These are phyloP conservation scores for Incurvaria masculella DNA, from an alignment of 2,888 invertebrate species.

Conservation along the genomic window DNA sequence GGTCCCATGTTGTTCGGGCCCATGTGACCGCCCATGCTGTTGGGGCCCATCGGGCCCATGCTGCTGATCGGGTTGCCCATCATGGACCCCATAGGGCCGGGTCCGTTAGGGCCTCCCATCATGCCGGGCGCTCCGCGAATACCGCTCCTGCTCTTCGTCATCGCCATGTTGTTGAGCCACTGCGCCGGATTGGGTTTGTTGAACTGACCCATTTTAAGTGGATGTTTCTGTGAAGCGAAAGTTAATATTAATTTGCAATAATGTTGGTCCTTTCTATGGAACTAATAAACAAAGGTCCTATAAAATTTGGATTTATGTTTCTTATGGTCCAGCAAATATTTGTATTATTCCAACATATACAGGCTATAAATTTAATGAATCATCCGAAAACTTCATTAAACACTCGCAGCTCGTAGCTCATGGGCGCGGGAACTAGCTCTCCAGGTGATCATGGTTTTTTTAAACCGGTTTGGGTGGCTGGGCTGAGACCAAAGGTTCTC, in stretches of 20 bases:
- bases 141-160: slow-evolving; percentile 69
- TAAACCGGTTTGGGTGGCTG: too few relatives aligned
- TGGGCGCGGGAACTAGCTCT: too few relatives aligned
- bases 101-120: slow-evolving; percentile 51
- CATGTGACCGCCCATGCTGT: slow-evolving; percentile 44
- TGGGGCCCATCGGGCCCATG: slow-evolving; percentile 48
- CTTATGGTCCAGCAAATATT: too few relatives aligned
- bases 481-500: too few relatives aligned
- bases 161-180: slow-evolving; percentile 74
- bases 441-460: too few relatives aligned
- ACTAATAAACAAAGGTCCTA: too few relatives aligned
- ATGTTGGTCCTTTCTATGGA: background rate
- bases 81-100: slow-evolving; percentile 28
- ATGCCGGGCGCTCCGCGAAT: slow-evolving; percentile 53
- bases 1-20: slow-evolving; percentile 34
- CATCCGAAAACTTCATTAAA: too few relatives aligned
- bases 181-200: slow-evolving; percentile 79
- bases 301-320: too few relatives aligned
- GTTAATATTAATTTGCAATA: slow-evolving; percentile 18
- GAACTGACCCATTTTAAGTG: slow-evolving; percentile 84
- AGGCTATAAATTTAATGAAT: too few relatives aligned
- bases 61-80: slow-evolving; percentile 52
- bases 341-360: too few relatives aligned
- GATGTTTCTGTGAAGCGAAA: slow-evolving; percentile 84
- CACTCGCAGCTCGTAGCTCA: too few relatives aligned